Evolutionary conservation across 1,140 invertebrate genomes (phyloP).

Genomic region (Ruditapes philippinarum): DNA sequence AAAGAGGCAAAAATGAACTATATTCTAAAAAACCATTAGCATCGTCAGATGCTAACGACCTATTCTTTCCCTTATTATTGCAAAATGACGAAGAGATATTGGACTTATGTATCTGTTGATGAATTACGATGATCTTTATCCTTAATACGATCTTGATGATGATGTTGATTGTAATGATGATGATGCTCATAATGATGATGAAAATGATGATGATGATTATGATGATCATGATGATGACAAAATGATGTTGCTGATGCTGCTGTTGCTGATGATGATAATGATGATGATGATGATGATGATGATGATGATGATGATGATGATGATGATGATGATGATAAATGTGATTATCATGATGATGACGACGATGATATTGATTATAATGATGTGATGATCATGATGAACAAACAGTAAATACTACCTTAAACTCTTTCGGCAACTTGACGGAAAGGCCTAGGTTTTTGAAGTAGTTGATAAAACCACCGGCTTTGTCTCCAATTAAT

Average conservation of each 20-base stretch:
- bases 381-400: background rate
- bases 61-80: too few species aligned
- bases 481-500: background rate
- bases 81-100: too few species aligned
- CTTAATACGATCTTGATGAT: too few species aligned
- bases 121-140: too few species aligned
- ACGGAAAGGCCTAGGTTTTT: background rate
- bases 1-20: too few species aligned
- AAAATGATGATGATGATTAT: background rate
- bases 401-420: background rate
- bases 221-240: background rate
- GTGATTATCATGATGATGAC: background rate
- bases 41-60: too few species aligned
- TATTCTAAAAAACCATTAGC: too few species aligned
- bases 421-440: background rate
- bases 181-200: background rate
- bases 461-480: constrained; percentile 4
- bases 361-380: background rate
- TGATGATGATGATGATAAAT: background rate
- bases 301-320: background rate
- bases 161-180: too few species aligned
- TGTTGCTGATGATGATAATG: background rate
- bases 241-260: too few species aligned
- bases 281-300: background rate
- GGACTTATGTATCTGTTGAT: too few species aligned